Percentiles rank a stretch among this genome's conserved stretches.
phyloP scores from a whole-genome alignment of 2,797 vertebrate species.

The Acestrorhynchus altus region DNA sequence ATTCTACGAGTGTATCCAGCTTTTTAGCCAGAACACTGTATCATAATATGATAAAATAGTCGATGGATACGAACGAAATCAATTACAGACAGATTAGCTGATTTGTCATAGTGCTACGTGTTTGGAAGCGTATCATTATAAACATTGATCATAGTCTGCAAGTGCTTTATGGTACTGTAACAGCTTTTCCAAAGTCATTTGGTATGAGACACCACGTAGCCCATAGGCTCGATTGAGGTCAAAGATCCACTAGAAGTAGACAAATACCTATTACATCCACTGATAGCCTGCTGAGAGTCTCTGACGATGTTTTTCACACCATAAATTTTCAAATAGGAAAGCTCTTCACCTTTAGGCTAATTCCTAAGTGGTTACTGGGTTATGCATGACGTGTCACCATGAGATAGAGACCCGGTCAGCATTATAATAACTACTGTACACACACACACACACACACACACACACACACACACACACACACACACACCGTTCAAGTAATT shows the following conservation, averaged over 20 bases:
- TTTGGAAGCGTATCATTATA: neutral
- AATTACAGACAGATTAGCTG: neutral
- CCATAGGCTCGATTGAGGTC: neutral
- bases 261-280: neutral
- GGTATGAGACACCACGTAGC: neutral
- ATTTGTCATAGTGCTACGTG: slow-evolving; percentile 7
- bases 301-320: neutral
- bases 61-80: neutral
- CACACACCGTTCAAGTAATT: too few species aligned
- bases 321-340: neutral
- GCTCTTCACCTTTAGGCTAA: neutral
- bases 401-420: neutral
- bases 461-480: too few species aligned
- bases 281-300: neutral
- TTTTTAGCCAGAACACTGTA: neutral
- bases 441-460: too few species aligned
- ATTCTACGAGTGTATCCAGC: too few species aligned
- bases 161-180: slow-evolving; percentile 39
- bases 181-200: slow-evolving; percentile 4
- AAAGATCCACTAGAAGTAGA: slow-evolving; percentile 27
- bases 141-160: slow-evolving; percentile 26
- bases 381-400: neutral
- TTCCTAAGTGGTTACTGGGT: neutral
- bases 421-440: too few species aligned
- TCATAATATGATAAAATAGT: neutral